phyloP scores from a whole-genome alignment of 2,113 vertebrate species.

The Hippocampus barbouri region DNA sequence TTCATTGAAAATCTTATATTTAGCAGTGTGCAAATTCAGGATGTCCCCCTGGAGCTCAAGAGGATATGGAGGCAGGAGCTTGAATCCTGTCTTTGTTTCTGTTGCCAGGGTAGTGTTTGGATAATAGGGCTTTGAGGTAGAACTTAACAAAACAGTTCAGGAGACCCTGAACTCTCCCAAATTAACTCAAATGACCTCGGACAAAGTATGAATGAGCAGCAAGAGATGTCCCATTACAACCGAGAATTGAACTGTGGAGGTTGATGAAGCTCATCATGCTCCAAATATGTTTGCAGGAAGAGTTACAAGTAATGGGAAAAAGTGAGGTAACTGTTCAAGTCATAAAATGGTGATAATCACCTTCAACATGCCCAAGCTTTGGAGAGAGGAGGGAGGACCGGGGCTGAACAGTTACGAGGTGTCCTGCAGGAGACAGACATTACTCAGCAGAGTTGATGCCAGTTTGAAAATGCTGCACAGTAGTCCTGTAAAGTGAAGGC shows the following conservation, averaged over 20 bases:
- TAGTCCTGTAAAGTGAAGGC: constrained; percentile 14
- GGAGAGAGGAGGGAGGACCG: constrained; percentile 8
- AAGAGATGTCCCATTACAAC: constrained; percentile 11
- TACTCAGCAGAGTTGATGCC: constrained; percentile 27
- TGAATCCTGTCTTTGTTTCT: constrained; percentile 71
- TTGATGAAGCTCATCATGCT: constrained; percentile 36
- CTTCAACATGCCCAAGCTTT: constrained; percentile 31
- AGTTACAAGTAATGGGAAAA: constrained; percentile 55
- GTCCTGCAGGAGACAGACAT: constrained; percentile 37
- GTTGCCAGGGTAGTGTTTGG: constrained; percentile 63
- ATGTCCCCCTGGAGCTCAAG: constrained; percentile 55
- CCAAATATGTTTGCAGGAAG: constrained; percentile 40
- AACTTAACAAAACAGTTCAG: constrained; percentile 59
- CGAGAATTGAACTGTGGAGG: constrained; percentile 14
- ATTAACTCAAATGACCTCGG: constrained; percentile 34
- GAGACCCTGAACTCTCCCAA: constrained; percentile 37
- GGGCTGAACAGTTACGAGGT: constrained; percentile 56
- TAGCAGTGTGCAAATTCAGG: constrained; percentile 44
- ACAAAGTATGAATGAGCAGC: constrained; percentile 11
- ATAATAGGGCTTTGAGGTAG: constrained; percentile 59
- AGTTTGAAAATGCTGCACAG: constrained; percentile 44
- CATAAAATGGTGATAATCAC: constrained; percentile 52
- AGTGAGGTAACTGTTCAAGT: constrained; percentile 45
- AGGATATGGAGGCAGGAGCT: constrained; percentile 36
- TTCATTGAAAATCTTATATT: constrained; percentile 6